Evolutionary conservation across 2,113 vertebrate species (phyloP).

Genomic region (Ovis canadensis): DNA sequence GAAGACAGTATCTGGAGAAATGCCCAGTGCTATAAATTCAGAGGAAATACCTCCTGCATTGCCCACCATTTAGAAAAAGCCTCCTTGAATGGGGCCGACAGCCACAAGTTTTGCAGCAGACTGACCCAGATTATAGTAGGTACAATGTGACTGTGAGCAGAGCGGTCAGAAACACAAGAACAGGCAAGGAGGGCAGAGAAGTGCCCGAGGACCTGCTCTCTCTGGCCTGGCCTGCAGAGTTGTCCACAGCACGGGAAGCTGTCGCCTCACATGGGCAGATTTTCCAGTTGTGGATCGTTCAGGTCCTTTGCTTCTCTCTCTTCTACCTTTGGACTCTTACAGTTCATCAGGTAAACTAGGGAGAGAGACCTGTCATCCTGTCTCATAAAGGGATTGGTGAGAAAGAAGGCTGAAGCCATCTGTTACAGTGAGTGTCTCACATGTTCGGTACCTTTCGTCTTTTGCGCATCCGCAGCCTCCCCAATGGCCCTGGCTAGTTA

Average conservation of each 20-base stretch:
- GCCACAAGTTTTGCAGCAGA: background rate
- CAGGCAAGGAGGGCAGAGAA: background rate
- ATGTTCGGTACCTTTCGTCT: background rate
- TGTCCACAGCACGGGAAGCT: background rate
- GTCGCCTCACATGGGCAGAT: fast-evolving
- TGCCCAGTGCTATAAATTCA: background rate
- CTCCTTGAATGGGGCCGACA: background rate
- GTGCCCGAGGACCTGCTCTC: background rate
- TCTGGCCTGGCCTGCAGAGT: background rate
- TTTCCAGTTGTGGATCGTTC: background rate
- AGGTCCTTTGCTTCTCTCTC: background rate
- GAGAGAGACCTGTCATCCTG: background rate
- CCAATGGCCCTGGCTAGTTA: fast-evolving
- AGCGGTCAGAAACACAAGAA: background rate
- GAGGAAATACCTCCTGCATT: background rate
- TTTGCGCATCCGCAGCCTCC: background rate
- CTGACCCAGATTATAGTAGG: background rate
- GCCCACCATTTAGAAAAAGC: background rate
- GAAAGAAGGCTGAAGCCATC: background rate
- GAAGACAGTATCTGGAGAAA: background rate
- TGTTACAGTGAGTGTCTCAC: background rate
- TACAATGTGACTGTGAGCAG: background rate
- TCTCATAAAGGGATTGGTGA: background rate
- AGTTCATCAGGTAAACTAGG: background rate
- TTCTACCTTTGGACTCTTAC: background rate